Evolutionary conservation across 1,140 invertebrate genomes (phyloP), one percentile per base, ranked within the genome.

Genomic region (Coptotermes formosanus): DNA sequence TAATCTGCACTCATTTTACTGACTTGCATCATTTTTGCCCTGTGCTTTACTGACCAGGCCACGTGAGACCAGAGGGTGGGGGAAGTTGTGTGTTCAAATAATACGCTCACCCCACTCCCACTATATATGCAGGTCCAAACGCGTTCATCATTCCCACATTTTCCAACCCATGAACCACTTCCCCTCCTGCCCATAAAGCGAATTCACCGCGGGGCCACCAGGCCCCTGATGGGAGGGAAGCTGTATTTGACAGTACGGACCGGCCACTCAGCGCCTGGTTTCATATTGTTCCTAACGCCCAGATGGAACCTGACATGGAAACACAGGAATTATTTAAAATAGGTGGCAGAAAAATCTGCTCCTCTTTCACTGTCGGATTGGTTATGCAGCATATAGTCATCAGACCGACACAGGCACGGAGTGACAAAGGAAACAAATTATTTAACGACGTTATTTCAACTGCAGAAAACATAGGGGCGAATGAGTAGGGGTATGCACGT

Each of bases 81-180:
- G 52, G 52, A 4, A 21, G 52, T 16, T 48, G 48, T 48, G 14
- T 75, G n/a, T 75, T 75, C 25, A 75, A 75, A 75, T 75, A 75
- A 75, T 25, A 8, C 64, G 11, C 64, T 75, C 64, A 30, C 64
- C n/a, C 64, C 64, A 19, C 52, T 19, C 52, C 52, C 52, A 55
- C 0, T 55, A 21, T 55, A 21, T 55, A 55, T 55, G 52, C 52
- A 55, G 52, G 52, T 16, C 52, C 19, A 16, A 55, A 55, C 52
- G 64, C 64, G n/a, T 25, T n/a, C 64, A 75, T 75, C 64, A 75
- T 75, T 75, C 64, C 64, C 64, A 75, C 64, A 75, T 75, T 75
- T 75, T 75, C 64, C 64, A 75, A 25, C n/a, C 64, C 64, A 75
- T 75, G 64, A 75, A 75, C 64, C 64, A 75, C n/a, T 75, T 8